phyloP scores from a whole-genome alignment of 1,140 invertebrate genomes.

The Metaphire vulgaris region DNA sequence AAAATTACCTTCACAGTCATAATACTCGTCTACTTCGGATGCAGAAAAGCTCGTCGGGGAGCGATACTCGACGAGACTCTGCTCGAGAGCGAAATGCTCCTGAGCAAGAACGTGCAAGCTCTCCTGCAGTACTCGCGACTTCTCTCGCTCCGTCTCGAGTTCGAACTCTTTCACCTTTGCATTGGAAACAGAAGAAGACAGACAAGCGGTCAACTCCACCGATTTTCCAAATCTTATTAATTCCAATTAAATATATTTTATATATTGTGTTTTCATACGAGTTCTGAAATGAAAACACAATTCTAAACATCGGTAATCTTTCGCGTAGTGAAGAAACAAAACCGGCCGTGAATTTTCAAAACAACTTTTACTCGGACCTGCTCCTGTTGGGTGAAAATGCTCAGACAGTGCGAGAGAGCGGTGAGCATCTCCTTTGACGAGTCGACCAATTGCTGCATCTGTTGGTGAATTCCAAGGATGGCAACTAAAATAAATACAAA shows the following conservation, averaged over 20 bases:
- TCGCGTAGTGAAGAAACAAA: too few relatives aligned
- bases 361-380: too few relatives aligned
- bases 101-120: slow-evolving; percentile 62
- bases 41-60: slow-evolving; percentile 55
- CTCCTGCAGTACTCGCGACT: slow-evolving; percentile 63
- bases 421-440: slow-evolving; percentile 48
- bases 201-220: too few relatives aligned
- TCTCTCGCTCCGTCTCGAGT: slow-evolving; percentile 57
- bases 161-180: slow-evolving; percentile 49
- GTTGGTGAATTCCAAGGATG: slow-evolving; percentile 28
- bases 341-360: too few relatives aligned
- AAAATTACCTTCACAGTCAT: slow-evolving; percentile 56
- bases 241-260: too few relatives aligned
- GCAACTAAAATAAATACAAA: slow-evolving; percentile 32
- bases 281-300: too few relatives aligned
- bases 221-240: too few relatives aligned
- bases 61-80: slow-evolving; percentile 54
- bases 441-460: slow-evolving; percentile 37
- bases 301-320: too few relatives aligned
- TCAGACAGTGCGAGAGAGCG: slow-evolving; percentile 54
- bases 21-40: slow-evolving; percentile 64
- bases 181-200: slow-evolving; percentile 12
- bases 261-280: too few relatives aligned
- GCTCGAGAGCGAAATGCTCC: slow-evolving; percentile 64
- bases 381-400: slow-evolving; percentile 56